These are phyloP conservation scores for Salarias fasciatus DNA, from an alignment of 2,797 vertebrate genomes.

Conservation along the genomic window DNA sequence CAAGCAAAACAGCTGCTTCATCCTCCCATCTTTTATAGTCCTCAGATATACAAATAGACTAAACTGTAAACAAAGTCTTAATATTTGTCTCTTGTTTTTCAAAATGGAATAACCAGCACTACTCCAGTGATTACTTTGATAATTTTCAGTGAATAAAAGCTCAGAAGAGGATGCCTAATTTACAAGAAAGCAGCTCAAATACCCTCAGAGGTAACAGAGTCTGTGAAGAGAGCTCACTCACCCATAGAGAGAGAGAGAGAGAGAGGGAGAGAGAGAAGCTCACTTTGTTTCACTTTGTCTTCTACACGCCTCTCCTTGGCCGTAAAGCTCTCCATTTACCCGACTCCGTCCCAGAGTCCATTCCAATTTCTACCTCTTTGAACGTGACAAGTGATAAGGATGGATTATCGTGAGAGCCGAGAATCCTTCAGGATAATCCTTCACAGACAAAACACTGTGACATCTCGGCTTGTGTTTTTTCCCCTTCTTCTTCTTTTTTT, in stretches of 20 bases:
- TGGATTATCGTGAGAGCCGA: constrained; percentile 73
- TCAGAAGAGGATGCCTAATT: constrained; percentile 60
- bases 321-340: constrained; percentile 73
- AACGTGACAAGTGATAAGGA: constrained; percentile 79
- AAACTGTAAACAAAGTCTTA: constrained; percentile 43
- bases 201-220: constrained; percentile 52
- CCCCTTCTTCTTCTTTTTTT: constrained; percentile 21
- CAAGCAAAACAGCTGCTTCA: constrained; percentile 4
- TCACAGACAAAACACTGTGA: constrained; percentile 79
- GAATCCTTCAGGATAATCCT: constrained; percentile 77
- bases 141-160: constrained; percentile 53
- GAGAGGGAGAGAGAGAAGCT: constrained; percentile 60
- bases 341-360: constrained; percentile 66
- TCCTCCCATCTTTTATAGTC: constrained; percentile 6
- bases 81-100: constrained; percentile 36
- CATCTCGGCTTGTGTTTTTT: constrained; percentile 63
- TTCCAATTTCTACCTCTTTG: constrained; percentile 80
- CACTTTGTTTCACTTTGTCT: constrained; percentile 74
- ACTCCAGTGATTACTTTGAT: constrained; percentile 57
- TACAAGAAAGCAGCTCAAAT: constrained; percentile 63
- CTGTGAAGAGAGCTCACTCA: constrained; percentile 50
- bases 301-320: constrained; percentile 55
- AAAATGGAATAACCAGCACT: constrained; percentile 49
- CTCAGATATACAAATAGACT: constrained; percentile 29
- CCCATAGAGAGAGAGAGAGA: constrained; percentile 51